These are phyloP conservation scores for Serranus cabrilla DNA, from an alignment of 2,797 vertebrate genomes.

Conservation along the genomic window DNA sequence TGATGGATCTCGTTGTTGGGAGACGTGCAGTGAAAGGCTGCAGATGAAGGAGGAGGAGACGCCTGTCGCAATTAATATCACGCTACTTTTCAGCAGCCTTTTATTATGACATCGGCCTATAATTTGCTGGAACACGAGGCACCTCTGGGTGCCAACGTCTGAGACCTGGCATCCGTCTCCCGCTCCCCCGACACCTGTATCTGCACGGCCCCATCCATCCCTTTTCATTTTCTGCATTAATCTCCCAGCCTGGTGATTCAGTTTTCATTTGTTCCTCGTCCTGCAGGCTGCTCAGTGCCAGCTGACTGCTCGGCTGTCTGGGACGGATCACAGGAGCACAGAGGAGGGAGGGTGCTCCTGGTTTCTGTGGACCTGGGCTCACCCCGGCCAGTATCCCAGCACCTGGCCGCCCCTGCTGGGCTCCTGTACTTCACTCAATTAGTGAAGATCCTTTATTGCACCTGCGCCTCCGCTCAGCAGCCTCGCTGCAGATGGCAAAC, in stretches of 20 bases:
- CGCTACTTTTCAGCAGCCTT: conserved; percentile 30
- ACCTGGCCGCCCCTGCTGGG: conserved; percentile 64
- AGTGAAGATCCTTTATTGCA: conserved; percentile 61
- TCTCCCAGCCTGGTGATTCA: conserved; percentile 60
- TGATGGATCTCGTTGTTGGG: conserved; percentile 43
- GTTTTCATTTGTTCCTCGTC: conserved; percentile 66
- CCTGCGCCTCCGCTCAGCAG: conserved; percentile 58
- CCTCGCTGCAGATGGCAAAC: conserved; percentile 36
- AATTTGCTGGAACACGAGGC: conserved; percentile 51
- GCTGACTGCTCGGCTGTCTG: conserved; percentile 46
- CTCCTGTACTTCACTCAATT: conserved; percentile 65
- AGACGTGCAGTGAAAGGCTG: conserved; percentile 12
- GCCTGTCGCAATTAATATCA: conserved; percentile 58
- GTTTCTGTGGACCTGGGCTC: conserved; percentile 54
- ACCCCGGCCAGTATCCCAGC: conserved; percentile 53
- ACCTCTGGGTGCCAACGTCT: conserved; percentile 50
- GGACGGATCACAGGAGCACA: conserved; percentile 70
- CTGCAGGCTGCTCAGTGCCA: conserved; percentile 45
- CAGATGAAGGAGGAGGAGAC: conserved; percentile 41
- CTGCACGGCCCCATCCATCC: conserved; percentile 37
- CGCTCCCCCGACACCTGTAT: conserved; percentile 65
- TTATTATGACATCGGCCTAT: conserved; percentile 40
- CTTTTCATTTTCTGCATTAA: conserved; percentile 67
- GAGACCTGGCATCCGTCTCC: conserved; percentile 49
- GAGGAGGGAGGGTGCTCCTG: conserved; percentile 54